Base-by-base conservation (phyloP, 2,888 invertebrate species). In the Microdon myrmicae region DNA sequence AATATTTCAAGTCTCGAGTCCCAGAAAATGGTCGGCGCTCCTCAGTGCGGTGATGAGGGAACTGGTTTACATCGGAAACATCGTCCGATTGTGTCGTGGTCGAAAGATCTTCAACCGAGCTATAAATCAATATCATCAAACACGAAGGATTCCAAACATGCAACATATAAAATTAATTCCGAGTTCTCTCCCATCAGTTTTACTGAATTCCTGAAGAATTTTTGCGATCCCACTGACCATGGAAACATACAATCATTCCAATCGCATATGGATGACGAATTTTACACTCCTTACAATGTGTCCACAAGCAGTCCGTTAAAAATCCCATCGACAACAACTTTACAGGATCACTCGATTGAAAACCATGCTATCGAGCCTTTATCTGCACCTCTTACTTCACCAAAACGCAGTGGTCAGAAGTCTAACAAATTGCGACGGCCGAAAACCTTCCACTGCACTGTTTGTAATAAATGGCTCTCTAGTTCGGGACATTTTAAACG, bases 401-500 rank as follows among this genome's bases (percentile, higher is more conserved):
- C 85, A 3, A 88, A 88, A 74, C 86, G 88, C 32, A 85, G 88
- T 22, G 90, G 89, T 74, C 93, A 93, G 93, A 94, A 93, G 77
- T 92, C 92, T 13, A 93, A 93, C 75, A 94, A 94, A 82, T 90
- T 93, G 14, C 86, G 94, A 64, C 84, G 94, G 48, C 94, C 94
- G 43, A 94, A 94, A 82, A 94, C 93, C 0, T 94, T 94, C 80
- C 92, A 94, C 73, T 94, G 94, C 75, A 90, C 91, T 3, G 92
- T 94, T 48, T 94, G 94, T 81, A 94, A 94, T 81, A 94, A 94
- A 83, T 94, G 94, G 94, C 94, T 94, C 76, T 94, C 94, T 13
- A 92, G 92, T 79, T 93, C 93, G 8, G 94, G 94, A 0, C 94
- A 94, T 77, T 80, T 94, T 39, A 94, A 94, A 79, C 84, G 94